Percentiles rank a stretch among this genome's conserved stretches.
phyloP scores from a whole-genome alignment of 1,140 invertebrate genomes.

The Bombyx mori region ASM3026992v2 NC_085118.1:7724501-7725000 shows the following conservation, averaged over 20 bases:
- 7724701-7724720: conserved; percentile 56
- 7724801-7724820: conserved; percentile 26
- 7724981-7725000: no score
- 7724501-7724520: conserved; percentile 22
- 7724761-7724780: conserved; percentile 40
- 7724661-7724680: conserved; percentile 52
- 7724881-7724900: background rate
- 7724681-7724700: conserved; percentile 60
- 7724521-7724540: no score
- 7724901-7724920: no score
- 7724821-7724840: conserved; percentile 22
- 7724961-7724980: no score
- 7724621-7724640: conserved; percentile 41
- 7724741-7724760: conserved; percentile 28
- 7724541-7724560: no score
- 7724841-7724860: conserved; percentile 10
- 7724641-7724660: conserved; percentile 69
- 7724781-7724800: conserved; percentile 36
- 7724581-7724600: conserved; percentile 10
- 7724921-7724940: no score
- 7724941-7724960: no score
- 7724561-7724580: conserved; percentile 1
- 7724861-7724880: conserved; percentile 8
- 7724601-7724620: conserved; percentile 21
- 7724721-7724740: conserved; percentile 2